Base-by-base conservation (phyloP, 2,888 invertebrate genomes). In the Plebejus anna region DNA sequence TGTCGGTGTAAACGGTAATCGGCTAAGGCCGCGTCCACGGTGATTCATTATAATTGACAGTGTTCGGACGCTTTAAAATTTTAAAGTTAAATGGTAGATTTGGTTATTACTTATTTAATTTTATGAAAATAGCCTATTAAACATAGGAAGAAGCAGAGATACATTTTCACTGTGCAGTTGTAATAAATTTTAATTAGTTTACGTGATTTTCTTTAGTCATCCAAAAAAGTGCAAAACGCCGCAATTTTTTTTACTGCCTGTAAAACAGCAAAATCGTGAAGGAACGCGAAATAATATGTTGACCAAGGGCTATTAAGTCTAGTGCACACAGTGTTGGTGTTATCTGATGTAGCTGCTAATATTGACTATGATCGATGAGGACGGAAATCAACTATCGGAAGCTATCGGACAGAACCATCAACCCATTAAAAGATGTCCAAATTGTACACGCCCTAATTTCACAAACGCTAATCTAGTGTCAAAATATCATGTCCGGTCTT, bases 1-100 rank as follows among this genome's bases (percentile, higher is more conserved):
- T 76, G 79, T 75, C 77, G 77, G 75, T 66, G 70, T 32, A 70
- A 55, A 36, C 57, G 38, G 76, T 71, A 71, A 76, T 71, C 70
- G 22, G 72, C 32, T 73, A 73, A 73, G 55, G 55, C 51, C 73
- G 55, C 55, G 73, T 32, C 13, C 73, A 73, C 47, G 1, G 28
- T 28, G 61, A 28, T 61, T 61, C 22, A 61, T 55, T 55, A 16
- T 55, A 55, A 16, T 55, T 55, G 16, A 55, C 55, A 55, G 55
- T 16, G 16, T 55, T 55, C 55, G 16, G 16, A 55, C 55, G 55
- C 16, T 16, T 16, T 16, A 16, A 16, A 13, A 55, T 55, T 55
- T 55, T 11, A 51, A 42, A 42, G 13, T 51, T 13, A 13, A 51
- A 51, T 51, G 51, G 13, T 51, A 51, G 9, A 13, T 51, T 4